Evolutionary conservation across 2,113 vertebrate species (phyloP).

Genomic region (Rana temporaria): DNA sequence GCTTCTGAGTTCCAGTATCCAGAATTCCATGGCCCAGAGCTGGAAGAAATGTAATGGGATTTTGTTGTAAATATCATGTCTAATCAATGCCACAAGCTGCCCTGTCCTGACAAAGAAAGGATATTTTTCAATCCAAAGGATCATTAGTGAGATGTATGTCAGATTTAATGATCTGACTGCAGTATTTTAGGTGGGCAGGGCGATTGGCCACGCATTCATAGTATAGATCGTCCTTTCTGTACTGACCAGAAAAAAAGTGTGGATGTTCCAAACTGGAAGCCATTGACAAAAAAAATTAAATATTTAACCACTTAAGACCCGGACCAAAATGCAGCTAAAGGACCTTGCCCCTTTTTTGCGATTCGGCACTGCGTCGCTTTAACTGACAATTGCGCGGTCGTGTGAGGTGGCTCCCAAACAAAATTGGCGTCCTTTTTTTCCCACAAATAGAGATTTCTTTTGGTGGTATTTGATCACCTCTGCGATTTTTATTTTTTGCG

Average conservation of each 20-base stretch:
- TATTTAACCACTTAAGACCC: too few species aligned
- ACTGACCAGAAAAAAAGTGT: conserved; percentile 2
- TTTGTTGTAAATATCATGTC: conserved; percentile 24
- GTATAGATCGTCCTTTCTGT: not conserved
- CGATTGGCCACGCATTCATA: not conserved
- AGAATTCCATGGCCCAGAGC: not conserved
- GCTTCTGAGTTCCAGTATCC: not conserved
- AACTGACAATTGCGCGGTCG: too few species aligned
- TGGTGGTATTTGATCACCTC: too few species aligned
- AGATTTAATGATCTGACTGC: conserved; percentile 17
- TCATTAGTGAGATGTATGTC: conserved; percentile 40
- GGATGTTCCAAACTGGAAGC: conserved; percentile 17
- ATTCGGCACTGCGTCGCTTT: too few species aligned
- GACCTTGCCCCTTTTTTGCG: too few species aligned
- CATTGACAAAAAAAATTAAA: conserved; percentile 1
- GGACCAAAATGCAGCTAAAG: too few species aligned
- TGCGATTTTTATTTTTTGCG: too few species aligned
- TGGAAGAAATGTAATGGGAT: not conserved
- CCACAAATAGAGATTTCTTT: too few species aligned
- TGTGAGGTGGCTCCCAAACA: too few species aligned
- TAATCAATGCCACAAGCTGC: conserved; percentile 12
- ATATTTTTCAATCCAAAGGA: conserved; percentile 3
- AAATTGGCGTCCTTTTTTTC: too few species aligned
- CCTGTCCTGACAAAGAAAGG: not conserved
- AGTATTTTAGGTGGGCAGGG: not conserved